These are phyloP conservation scores for Prolemur simus DNA, from an alignment of 2,113 vertebrate species.

Conservation along the genomic window DNA sequence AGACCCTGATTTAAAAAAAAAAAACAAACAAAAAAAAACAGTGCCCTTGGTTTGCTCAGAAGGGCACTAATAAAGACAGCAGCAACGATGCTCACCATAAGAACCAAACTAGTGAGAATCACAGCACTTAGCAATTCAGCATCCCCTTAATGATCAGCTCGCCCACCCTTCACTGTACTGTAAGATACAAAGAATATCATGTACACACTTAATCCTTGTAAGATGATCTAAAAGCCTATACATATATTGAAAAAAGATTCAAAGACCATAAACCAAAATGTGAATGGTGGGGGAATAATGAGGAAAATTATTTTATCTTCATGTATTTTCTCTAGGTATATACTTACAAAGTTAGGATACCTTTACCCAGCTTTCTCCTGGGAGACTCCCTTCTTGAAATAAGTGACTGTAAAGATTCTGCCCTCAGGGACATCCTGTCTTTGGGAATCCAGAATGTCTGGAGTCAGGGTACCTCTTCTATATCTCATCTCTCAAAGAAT, in stretches of 20 bases:
- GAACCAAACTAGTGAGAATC: neutral
- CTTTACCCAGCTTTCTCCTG: neutral
- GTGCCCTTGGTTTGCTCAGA: neutral
- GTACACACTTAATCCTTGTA: neutral
- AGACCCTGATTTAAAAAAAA: neutral
- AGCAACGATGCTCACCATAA: too few relatives aligned
- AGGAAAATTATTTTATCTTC: neutral
- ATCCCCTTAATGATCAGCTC: neutral
- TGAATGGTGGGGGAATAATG: fast-evolving
- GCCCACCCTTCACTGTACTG: neutral
- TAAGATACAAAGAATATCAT: neutral
- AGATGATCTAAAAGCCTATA: neutral
- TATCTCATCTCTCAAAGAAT: neutral
- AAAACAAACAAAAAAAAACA: neutral
- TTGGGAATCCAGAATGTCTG: neutral
- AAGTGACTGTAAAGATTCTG: neutral
- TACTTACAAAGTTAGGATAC: neutral
- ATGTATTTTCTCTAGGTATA: neutral
- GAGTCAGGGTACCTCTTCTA: too few relatives aligned
- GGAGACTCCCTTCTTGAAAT: neutral
- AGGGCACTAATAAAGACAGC: neutral
- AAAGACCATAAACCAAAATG: too few relatives aligned
- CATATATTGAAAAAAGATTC: neutral
- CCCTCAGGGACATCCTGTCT: neutral
- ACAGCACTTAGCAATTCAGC: neutral